These are phyloP conservation scores for Edolisoma coerulescens DNA, from an alignment of 2,113 vertebrate species.

Conservation along the genomic window DNA sequence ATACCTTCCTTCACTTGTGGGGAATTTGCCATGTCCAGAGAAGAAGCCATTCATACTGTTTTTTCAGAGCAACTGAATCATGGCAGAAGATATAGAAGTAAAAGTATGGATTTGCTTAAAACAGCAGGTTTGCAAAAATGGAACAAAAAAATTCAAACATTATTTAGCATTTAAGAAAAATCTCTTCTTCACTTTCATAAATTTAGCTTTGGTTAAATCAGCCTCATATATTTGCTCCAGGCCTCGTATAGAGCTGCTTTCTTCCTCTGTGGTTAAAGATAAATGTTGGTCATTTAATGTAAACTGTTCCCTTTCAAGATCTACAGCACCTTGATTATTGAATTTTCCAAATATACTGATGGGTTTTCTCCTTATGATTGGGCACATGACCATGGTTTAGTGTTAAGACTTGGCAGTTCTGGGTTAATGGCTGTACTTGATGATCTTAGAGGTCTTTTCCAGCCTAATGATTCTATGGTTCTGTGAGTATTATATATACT, in stretches of 20 bases:
- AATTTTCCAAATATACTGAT: not conserved
- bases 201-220: not conserved
- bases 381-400: accelerated
- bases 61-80: not conserved
- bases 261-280: not conserved
- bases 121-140: not conserved
- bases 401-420: not conserved
- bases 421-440: not conserved
- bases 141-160: not conserved
- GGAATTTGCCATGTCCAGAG: not conserved
- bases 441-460: not conserved
- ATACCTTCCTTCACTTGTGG: not conserved
- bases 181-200: not conserved
- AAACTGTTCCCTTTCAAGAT: not conserved
- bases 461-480: not conserved
- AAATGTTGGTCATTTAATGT: not conserved
- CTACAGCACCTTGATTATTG: not conserved
- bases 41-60: not conserved
- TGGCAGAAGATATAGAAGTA: not conserved
- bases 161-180: not conserved
- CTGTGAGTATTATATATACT: not conserved
- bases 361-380: not conserved
- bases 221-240: not conserved
- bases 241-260: not conserved
- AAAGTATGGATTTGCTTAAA: not conserved